phyloP scores from a whole-genome alignment of 1,140 invertebrate species.

The Zeugodacus cucurbitae region DNA sequence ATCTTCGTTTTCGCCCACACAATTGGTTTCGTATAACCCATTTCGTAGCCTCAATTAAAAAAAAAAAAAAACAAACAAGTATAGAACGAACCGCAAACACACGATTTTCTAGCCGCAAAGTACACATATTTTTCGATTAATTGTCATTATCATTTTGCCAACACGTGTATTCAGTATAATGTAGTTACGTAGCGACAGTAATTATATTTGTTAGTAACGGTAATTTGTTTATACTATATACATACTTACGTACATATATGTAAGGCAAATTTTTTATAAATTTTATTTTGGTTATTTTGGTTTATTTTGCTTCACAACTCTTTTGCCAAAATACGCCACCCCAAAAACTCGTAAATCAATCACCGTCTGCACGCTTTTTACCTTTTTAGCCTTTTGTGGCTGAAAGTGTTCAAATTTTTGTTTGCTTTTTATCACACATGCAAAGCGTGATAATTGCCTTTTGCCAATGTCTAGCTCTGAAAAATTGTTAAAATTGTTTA shows the following conservation, averaged over 20 bases:
- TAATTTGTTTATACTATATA: too few species aligned
- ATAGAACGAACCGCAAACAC: background rate
- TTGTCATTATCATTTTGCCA: background rate
- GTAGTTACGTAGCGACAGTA: too few species aligned
- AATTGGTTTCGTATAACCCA: background rate
- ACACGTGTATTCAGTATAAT: background rate
- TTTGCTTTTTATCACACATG: constrained; percentile 1
- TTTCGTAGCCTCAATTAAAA: background rate
- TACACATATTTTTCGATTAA: background rate
- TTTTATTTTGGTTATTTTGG: too few species aligned
- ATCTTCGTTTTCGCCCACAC: background rate
- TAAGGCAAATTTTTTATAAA: too few species aligned
- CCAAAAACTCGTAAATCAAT: background rate
- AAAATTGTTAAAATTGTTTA: background rate
- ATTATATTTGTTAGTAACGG: too few species aligned
- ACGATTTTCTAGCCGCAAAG: background rate
- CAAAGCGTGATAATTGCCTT: constrained; percentile 2
- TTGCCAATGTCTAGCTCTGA: background rate
- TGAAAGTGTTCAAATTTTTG: background rate
- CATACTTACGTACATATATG: too few species aligned
- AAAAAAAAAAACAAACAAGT: background rate
- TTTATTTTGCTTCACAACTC: background rate
- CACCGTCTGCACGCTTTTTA: background rate
- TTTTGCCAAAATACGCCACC: background rate
- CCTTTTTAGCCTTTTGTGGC: background rate